A percentile compares a stretch with the other conserved stretches of the same genome.
These are phyloP conservation scores for Spongilla lacustris DNA, from an alignment of 37 sponge, comb jelly and placozoan species.

Conservation along the genomic window DNA sequence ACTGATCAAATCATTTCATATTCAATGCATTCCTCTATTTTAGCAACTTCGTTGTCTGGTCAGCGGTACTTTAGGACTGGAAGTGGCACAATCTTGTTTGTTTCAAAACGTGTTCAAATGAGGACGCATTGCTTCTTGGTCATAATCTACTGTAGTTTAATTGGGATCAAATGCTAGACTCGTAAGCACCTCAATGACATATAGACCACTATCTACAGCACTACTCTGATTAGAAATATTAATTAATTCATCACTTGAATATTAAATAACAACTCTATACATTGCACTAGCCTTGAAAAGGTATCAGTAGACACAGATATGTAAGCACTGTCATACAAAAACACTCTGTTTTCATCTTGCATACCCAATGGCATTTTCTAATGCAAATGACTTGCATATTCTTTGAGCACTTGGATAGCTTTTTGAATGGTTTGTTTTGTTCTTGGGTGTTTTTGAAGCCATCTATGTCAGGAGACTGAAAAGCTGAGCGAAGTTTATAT, in stretches of 20 bases:
- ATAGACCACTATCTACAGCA: slow-evolving; percentile 24
- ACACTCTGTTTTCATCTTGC: background rate
- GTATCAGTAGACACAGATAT: slow-evolving; percentile 8
- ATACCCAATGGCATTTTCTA: slow-evolving; percentile 31
- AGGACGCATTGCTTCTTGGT: no score
- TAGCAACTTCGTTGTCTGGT: background rate
- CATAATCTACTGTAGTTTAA: background rate
- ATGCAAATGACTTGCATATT: slow-evolving; percentile 40
- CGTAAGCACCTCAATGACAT: slow-evolving; percentile 29
- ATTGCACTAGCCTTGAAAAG: slow-evolving; percentile 12
- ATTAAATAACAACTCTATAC: background rate
- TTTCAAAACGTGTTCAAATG: slow-evolving; percentile 14
- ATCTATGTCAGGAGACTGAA: slow-evolving; percentile 3
- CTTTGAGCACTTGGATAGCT: background rate
- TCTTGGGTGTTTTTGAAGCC: slow-evolving; percentile 41
- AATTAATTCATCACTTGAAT: slow-evolving; percentile 23
- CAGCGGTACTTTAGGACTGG: slow-evolving; percentile 31
- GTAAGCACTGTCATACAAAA: slow-evolving; percentile 27
- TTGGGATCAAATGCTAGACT: slow-evolving; percentile 21
- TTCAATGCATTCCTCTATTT: background rate
- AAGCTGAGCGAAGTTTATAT: no score
- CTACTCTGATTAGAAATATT: slow-evolving; percentile 43
- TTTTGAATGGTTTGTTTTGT: slow-evolving; percentile 10
- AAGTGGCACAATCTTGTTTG: background rate
- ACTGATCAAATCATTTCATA: slow-evolving; percentile 24